These are phyloP conservation scores for Cephalopterus ornatus DNA, from an alignment of 2,113 vertebrate species.

Conservation along the genomic window DNA sequence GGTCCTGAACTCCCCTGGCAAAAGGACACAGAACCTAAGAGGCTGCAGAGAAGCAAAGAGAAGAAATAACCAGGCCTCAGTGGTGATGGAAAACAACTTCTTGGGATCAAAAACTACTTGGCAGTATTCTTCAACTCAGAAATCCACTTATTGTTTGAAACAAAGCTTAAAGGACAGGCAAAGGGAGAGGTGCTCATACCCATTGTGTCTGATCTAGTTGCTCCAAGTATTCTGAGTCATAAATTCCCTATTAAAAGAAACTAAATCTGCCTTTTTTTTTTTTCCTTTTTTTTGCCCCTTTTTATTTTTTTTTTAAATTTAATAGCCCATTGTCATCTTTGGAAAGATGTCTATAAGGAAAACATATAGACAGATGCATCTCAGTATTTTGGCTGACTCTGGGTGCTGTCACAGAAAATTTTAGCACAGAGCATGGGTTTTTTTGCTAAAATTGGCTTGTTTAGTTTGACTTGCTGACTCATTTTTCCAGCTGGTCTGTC, in stretches of 20 bases:
- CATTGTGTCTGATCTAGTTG: neutral
- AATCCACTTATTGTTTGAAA: neutral
- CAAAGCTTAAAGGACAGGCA: neutral
- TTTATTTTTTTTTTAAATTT: neutral
- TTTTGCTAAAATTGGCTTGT: slow-evolving; percentile 19
- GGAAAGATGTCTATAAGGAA: neutral
- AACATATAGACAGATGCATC: neutral
- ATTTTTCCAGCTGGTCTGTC: slow-evolving; percentile 61
- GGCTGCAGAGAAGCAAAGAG: neutral
- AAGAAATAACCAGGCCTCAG: neutral
- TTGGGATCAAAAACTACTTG: neutral
- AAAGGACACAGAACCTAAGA: neutral
- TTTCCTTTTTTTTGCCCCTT: neutral
- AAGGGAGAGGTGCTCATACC: neutral
- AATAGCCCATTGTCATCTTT: neutral
- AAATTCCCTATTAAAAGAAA: neutral
- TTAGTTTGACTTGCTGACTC: slow-evolving; percentile 66
- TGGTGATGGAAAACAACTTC: neutral
- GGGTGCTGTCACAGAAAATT: neutral
- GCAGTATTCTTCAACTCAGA: neutral
- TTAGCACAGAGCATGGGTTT: neutral
- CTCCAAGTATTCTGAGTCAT: neutral
- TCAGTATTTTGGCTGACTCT: neutral
- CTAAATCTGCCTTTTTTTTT: neutral
- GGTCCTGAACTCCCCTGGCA: no score